Conservation (phyloP, 1,140 invertebrate genomes). For the Myzus persicae region DNA sequence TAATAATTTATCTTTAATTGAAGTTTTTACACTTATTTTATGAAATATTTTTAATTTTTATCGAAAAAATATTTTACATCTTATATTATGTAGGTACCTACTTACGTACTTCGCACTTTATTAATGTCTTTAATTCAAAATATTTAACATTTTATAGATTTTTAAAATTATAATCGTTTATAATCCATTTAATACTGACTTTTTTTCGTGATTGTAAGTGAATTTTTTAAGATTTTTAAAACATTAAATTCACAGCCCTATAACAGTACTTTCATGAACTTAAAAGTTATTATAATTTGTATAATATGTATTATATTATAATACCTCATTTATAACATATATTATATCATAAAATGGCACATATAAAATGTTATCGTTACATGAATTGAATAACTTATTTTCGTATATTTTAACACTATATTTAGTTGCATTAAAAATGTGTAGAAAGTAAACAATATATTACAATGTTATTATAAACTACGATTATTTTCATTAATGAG, state of each 20-base stretch:
- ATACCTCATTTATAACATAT: no score
- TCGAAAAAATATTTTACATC: no score
- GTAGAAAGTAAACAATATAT: neutral
- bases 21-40: neutral
- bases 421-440: neutral
- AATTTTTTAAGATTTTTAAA: neutral
- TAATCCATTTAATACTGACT: neutral
- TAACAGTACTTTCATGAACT: neutral
- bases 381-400: neutral
- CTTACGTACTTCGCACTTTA: no score
- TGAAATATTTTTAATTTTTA: neutral
- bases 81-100: no score
- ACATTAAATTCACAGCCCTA: neutral
- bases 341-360: neutral
- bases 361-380: neutral
- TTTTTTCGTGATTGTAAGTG: neutral
- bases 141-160: neutral
- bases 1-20: neutral
- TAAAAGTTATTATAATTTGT: neutral
- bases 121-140: neutral
- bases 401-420: slow-evolving; percentile 2
- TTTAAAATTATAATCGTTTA: neutral
- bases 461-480: slow-evolving; percentile 4
- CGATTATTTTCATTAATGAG: neutral
- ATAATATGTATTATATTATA: no score